These are phyloP conservation scores for Oconnorella tubifera DNA, from an alignment of 2,888 invertebrate species.

Conservation along the genomic window DNA sequence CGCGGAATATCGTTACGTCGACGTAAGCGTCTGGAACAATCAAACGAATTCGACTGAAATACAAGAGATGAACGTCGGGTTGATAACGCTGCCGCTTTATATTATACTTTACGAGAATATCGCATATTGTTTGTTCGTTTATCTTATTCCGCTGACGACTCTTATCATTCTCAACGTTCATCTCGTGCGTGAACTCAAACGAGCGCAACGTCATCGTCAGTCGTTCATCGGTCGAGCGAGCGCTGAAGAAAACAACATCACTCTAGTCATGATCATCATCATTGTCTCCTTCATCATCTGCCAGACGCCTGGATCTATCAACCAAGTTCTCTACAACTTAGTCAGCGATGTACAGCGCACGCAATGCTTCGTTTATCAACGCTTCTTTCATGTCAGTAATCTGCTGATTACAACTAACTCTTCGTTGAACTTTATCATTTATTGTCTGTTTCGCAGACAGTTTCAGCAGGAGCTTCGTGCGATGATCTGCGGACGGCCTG, in stretches of 20 bases:
- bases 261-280: constrained; percentile 37
- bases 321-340: constrained; percentile 35
- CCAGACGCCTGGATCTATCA: constrained; percentile 37
- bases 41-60: not conserved
- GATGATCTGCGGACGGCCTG: constrained; percentile 19
- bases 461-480: constrained; percentile 34
- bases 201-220: constrained; percentile 27
- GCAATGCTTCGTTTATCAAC: constrained; percentile 26
- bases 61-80: constrained; percentile 27
- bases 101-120: constrained; percentile 38
- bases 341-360: constrained; percentile 22
- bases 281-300: constrained; percentile 36
- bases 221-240: constrained; percentile 23
- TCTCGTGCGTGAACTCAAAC: constrained; percentile 33
- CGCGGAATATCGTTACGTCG: constrained; percentile 33
- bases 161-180: constrained; percentile 34
- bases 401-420: constrained; percentile 34
- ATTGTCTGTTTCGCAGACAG: constrained; percentile 36
- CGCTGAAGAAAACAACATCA: constrained; percentile 36
- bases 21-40: constrained; percentile 7
- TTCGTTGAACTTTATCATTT: constrained; percentile 35
- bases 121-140: constrained; percentile 34
- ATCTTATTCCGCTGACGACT: constrained; percentile 34
- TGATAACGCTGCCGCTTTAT: constrained; percentile 27
- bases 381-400: constrained; percentile 34